phyloP scores from a whole-genome alignment of 2,113 vertebrate genomes.

The Ceratotherium simum region DNA sequence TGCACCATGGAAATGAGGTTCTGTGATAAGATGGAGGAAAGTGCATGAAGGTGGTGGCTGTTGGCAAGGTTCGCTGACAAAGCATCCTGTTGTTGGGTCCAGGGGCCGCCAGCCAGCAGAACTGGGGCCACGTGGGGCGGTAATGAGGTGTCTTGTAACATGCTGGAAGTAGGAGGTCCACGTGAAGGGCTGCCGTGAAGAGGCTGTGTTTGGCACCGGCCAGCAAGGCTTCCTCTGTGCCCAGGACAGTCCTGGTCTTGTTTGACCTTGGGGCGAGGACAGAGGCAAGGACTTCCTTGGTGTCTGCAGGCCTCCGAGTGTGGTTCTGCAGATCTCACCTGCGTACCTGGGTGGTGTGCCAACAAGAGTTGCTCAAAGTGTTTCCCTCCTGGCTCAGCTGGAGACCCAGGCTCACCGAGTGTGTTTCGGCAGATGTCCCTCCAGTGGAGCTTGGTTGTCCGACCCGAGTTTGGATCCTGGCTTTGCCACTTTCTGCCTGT shows the following conservation, averaged over 20 bases:
- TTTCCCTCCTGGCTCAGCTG: not conserved
- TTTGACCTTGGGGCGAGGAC: not conserved
- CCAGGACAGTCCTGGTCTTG: not conserved
- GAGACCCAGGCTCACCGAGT: not conserved
- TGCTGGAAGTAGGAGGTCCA: not conserved
- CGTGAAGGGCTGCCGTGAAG: not conserved
- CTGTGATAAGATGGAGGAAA: not conserved
- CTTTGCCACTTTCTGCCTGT: not conserved
- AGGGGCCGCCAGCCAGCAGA: not conserved
- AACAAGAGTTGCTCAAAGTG: not conserved
- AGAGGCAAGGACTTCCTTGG: not conserved
- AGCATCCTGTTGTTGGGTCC: not conserved
- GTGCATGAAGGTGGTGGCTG: too few species aligned
- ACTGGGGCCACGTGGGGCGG: not conserved
- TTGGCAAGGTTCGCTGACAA: not conserved
- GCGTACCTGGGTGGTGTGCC: fast-evolving
- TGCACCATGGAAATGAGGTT: not conserved
- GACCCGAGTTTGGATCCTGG: not conserved
- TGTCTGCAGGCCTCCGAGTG: not conserved
- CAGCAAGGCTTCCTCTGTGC: not conserved
- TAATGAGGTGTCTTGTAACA: not conserved
- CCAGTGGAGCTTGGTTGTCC: not conserved
- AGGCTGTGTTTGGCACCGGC: not conserved
- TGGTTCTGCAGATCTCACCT: not conserved
- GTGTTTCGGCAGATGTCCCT: not conserved